Evolutionary conservation across 2,888 invertebrate genomes (phyloP).

Genomic region (Limnephilus rhombicus): DNA sequence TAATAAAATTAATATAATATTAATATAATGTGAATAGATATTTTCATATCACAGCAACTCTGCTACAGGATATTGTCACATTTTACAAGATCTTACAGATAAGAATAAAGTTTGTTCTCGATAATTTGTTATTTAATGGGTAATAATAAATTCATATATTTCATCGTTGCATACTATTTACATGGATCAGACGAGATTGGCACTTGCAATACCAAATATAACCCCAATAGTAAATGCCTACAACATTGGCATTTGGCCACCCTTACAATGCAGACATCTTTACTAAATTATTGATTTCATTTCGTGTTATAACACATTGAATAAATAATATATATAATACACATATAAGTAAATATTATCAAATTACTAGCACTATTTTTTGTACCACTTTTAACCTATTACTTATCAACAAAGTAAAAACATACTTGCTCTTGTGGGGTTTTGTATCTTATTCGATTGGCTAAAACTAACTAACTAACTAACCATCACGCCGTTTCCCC

Average conservation of each 20-base stretch:
- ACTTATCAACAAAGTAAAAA: too few species aligned
- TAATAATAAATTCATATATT: not conserved
- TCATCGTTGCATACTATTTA: not conserved
- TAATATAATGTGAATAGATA: not conserved
- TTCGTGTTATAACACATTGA: too few species aligned
- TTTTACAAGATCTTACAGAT: not conserved
- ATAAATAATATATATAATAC: too few species aligned
- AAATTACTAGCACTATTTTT: too few species aligned
- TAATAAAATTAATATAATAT: not conserved
- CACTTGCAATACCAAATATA: not conserved
- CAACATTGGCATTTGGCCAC: not conserved
- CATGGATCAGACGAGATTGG: not conserved
- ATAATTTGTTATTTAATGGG: not conserved
- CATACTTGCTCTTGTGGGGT: too few species aligned
- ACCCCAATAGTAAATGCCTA: not conserved
- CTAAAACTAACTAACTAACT: too few species aligned
- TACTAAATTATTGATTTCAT: too few species aligned
- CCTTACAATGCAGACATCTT: not conserved
- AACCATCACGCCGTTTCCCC: too few species aligned
- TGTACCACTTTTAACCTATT: too few species aligned
- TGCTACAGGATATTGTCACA: not conserved
- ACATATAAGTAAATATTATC: too few species aligned
- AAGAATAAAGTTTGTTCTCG: not conserved
- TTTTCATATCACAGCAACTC: not conserved
- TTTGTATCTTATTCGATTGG: too few species aligned